phyloP scores from a whole-genome alignment of 2,888 invertebrate genomes.

The Lasioglossum malachurum region DNA sequence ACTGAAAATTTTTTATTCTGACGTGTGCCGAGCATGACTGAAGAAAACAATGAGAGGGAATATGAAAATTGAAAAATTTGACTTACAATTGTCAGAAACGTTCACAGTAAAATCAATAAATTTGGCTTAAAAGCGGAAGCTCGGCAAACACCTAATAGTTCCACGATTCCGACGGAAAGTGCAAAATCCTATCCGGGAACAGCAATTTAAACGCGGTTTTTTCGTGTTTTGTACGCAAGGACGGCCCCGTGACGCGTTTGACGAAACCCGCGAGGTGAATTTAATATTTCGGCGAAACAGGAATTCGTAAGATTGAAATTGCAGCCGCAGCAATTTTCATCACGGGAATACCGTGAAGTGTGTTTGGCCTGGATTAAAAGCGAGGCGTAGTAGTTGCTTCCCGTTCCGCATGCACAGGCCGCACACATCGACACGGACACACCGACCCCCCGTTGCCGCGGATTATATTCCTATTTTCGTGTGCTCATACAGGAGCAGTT shows the following conservation, averaged over 20 bases:
- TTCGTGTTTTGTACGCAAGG: neutral
- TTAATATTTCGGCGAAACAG: constrained; percentile 47
- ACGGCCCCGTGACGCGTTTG: constrained; percentile 21
- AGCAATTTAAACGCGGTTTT: constrained; percentile 17
- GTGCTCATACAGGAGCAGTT: constrained; percentile 43
- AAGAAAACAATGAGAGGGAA: too few relatives aligned
- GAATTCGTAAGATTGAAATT: constrained; percentile 60
- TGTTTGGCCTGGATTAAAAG: constrained; percentile 63
- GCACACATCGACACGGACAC: neutral
- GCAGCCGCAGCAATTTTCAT: constrained; percentile 59
- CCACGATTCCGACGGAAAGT: neutral
- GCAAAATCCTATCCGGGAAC: neutral
- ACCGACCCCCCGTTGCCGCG: constrained; percentile 17
- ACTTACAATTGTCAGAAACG: neutral
- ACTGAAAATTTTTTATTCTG: too few relatives aligned
- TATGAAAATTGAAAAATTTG: neutral
- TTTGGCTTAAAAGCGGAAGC: neutral
- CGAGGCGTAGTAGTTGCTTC: constrained; percentile 30
- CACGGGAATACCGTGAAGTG: constrained; percentile 51
- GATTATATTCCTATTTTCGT: constrained; percentile 39
- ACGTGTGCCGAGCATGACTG: too few relatives aligned
- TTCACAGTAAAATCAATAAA: neutral
- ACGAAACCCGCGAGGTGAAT: constrained; percentile 42
- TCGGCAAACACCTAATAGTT: neutral
- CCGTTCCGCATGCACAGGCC: neutral